Evolutionary conservation across 2,113 vertebrate species (phyloP), one percentile per base, ranked within the genome.

Genomic region (Semnornis frantzii): DNA sequence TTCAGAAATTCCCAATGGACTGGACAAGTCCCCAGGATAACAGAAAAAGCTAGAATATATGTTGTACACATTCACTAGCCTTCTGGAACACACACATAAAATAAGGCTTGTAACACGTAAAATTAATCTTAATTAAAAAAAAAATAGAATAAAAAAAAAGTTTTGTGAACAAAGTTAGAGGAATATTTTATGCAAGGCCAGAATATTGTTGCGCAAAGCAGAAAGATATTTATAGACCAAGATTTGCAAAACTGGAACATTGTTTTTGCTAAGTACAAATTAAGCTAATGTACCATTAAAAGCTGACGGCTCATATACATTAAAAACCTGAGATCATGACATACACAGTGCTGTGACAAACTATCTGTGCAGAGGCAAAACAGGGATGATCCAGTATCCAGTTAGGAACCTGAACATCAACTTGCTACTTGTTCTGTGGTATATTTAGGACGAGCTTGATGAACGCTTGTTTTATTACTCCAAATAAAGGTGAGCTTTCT

Each of bases 271-370:
- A 93, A 85, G 30, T 69, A 94, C 48, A 92, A 85, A 87, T 94
- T 70, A 46, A 46, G 58, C n/a, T 93, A 93, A 96, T 92, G 84
- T 90, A 92, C 78, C 89, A 85, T 89, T 93, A 85, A 92, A 95
- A 94, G 72, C 72, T 91, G 44, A 59, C 3, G 1, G 75, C 72
- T 94, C 39, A 59, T 42, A 83, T 28, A 83, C 62, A 73, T 78
- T 88, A 91, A 93, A 87, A 93, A 44, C n/a, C 46, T 21, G 28
- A 87, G 18, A 72, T 65, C 70, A 81, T 73, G 69, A 90, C 73
- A 90, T 39, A 69, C 69, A 50, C 54, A 30, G 42, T 80, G 44
- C 48, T 83, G 57, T 62, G 60, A 88, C 54, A 90, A 94, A 81
- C 31, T 79, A 30, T 48, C 69, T 73, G 46, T 77, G 82, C 62